Percentiles rank a stretch among this genome's conserved stretches.
Evolutionary conservation across 2,113 vertebrate species (phyloP).

Genomic region (Lophura nycthemera): DNA sequence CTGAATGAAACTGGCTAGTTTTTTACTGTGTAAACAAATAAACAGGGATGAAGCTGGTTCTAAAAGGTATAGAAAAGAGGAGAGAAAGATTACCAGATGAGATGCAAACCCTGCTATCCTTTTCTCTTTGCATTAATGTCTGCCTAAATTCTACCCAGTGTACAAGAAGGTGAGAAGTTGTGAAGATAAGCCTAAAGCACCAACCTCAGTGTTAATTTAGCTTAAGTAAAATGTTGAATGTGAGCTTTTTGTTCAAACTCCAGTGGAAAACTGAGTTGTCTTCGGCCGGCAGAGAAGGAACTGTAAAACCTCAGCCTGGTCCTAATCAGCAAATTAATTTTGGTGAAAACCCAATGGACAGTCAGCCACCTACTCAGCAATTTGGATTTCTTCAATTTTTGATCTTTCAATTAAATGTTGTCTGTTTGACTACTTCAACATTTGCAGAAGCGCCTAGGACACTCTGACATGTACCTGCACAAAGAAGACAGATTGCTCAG

Average conservation of each 20-base stretch:
- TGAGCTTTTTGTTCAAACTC: neutral
- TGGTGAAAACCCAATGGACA: neutral
- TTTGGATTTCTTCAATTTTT: neutral
- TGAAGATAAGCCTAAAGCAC: neutral
- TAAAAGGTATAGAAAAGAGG: neutral
- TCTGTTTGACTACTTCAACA: neutral
- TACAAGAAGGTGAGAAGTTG: neutral
- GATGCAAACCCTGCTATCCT: neutral
- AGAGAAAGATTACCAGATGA: accelerated
- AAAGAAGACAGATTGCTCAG: neutral
- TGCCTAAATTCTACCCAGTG: neutral
- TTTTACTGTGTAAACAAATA: neutral
- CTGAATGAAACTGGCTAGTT: neutral
- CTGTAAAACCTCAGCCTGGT: neutral
- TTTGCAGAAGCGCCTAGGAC: neutral
- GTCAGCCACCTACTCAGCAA: neutral
- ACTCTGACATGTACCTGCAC: neutral
- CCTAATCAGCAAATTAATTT: neutral
- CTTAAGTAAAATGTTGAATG: neutral
- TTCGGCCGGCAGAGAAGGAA: neutral
- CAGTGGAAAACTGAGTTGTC: accelerated
- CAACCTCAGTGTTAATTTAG: neutral
- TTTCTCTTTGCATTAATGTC: neutral
- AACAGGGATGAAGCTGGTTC: neutral
- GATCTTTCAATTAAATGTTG: neutral